Evolutionary conservation across 1,140 invertebrate genomes (phyloP), one percentile per base, ranked within the genome.

Genomic region (Dendroctonus ponderosae): DNA sequence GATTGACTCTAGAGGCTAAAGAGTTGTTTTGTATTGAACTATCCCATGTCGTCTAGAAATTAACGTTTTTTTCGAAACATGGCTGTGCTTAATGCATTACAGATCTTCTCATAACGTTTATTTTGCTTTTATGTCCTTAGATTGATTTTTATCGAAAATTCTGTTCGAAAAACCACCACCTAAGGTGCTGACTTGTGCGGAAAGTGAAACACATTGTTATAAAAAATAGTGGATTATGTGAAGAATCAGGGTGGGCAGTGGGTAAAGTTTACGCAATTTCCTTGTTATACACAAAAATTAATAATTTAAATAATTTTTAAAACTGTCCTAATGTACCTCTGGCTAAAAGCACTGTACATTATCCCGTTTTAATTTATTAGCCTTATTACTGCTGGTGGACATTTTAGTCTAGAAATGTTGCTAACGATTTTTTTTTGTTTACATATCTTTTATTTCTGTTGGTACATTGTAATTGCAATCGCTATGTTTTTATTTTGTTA

Each of bases 381-480:
- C 74, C 65, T 72, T 67, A 64, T 70, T 72, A 66, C 72, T 76
- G 71, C 74, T 74, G 75, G 75, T 75, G 73, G 74, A 77, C 68
- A 76, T 74, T 75, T 74, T 69, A 71, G 53, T 69, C 64, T 70
- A 60, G 73, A 74, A 58, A 67, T 73, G 75, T 75, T 75, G 73
- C 74, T 76, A 75, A 73, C 68, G 73, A 70, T 70, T 26, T 26
- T 74, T 67, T 60, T 72, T 76, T 74, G 71, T 77, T 73, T 74
- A 76, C 75, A 77, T 76, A 76, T 76, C 74, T 77, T 76, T 77
- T 76, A 77, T 77, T 77, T 76, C 73, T 76, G 74, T 77, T 75
- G 71, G 72, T 73, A 53, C 61, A 64, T 62, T 63, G 49, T 64
- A 64, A 68, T 26, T 58, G 59, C 66, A 72, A 72, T 71, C 66